These are phyloP conservation scores for Orthosia incerta DNA, from an alignment of 2,888 invertebrate genomes.

Conservation along the genomic window DNA sequence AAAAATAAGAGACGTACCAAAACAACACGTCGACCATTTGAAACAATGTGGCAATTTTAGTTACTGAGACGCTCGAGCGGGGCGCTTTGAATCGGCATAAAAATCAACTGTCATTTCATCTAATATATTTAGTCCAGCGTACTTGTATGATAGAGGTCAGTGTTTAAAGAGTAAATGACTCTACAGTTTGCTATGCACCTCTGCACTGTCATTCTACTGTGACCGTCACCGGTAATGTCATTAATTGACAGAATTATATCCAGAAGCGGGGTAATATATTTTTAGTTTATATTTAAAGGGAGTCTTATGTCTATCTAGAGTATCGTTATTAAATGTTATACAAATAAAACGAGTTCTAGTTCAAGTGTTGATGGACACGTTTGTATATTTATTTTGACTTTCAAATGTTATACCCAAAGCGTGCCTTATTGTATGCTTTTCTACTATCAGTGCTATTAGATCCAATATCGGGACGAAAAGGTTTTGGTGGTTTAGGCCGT, in stretches of 20 bases:
- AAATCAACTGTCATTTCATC: too few species aligned
- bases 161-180: neutral
- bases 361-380: conserved; percentile 66
- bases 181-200: neutral
- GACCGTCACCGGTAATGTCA: neutral
- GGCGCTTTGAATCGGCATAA: too few species aligned
- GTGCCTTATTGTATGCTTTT: conserved; percentile 77
- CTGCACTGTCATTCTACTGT: neutral
- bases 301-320: neutral
- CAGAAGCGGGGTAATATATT: neutral
- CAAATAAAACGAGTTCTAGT: conserved; percentile 33
- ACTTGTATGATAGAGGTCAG: too few species aligned
- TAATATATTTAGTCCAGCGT: too few species aligned
- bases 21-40: too few species aligned
- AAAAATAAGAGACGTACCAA: too few species aligned
- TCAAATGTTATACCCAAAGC: conserved; percentile 71
- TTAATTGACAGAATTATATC: neutral
- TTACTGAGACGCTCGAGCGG: too few species aligned
- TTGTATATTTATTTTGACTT: conserved; percentile 56
- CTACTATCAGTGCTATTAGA: conserved; percentile 69
- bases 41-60: too few species aligned
- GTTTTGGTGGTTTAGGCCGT: too few species aligned
- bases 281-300: neutral
- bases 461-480: conserved; percentile 68
- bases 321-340: conserved; percentile 36